These are phyloP conservation scores for Homarus americanus DNA, from an alignment of 1,140 invertebrate species.

Conservation along the genomic window DNA sequence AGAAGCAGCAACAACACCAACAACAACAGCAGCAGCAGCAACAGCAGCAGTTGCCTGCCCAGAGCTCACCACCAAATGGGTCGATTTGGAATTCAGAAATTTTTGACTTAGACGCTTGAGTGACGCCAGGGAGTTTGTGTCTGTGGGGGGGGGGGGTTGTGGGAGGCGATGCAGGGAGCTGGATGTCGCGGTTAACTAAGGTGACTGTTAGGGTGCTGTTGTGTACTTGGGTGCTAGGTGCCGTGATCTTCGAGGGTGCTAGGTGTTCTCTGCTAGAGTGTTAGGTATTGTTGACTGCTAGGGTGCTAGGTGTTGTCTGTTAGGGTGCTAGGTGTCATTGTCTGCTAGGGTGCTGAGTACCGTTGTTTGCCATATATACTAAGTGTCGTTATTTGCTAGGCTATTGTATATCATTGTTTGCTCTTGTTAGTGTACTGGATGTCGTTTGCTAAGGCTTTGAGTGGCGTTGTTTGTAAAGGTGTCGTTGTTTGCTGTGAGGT, in stretches of 20 bases:
- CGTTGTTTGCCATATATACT: no score
- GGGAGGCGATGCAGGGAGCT: neutral
- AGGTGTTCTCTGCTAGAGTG: neutral
- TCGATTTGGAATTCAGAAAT: constrained; percentile 64
- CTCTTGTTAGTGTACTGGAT: no score
- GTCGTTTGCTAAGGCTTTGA: no score
- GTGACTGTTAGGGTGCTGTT: neutral
- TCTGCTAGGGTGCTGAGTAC: no score
- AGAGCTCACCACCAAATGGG: constrained; percentile 16
- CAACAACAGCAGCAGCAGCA: constrained; percentile 3
- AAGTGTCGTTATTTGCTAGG: no score
- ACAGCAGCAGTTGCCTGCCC: neutral
- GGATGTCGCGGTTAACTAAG: constrained; percentile 6
- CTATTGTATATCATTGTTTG: no score
- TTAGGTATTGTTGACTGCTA: neutral
- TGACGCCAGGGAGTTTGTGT: constrained; percentile 11
- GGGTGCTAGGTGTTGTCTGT: neutral
- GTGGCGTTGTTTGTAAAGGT: no score
- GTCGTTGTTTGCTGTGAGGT: no score
- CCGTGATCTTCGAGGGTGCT: neutral
- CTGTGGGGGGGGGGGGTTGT: neutral
- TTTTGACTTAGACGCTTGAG: constrained; percentile 53
- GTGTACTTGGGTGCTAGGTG: neutral
- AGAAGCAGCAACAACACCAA: neutral
- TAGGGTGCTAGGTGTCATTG: neutral